phyloP scores from a whole-genome alignment of 64 coral and sea anemone genomes.

The Stichodactyla mertensii region DNA sequence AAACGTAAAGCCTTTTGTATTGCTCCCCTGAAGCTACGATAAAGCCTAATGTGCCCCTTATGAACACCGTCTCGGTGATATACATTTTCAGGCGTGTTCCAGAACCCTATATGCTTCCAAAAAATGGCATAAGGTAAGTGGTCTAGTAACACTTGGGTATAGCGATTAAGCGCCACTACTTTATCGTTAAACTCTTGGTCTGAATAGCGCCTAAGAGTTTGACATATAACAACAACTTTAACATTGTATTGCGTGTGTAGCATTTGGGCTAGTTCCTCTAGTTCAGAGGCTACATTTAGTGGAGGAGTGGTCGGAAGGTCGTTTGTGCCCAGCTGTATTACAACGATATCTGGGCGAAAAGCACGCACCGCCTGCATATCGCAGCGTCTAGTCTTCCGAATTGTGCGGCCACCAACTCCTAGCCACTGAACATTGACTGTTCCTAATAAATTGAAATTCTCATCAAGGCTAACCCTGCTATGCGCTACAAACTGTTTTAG shows the following conservation, averaged over 20 bases:
- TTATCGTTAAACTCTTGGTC: not conserved
- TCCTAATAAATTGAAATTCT: too few species aligned
- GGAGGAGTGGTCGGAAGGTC: too few species aligned
- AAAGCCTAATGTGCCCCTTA: not conserved
- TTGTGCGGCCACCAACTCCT: too few species aligned
- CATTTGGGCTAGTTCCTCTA: too few species aligned
- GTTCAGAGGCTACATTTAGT: too few species aligned
- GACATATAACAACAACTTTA: not conserved
- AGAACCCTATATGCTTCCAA: not conserved
- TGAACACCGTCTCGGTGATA: not conserved
- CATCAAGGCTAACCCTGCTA: too few species aligned
- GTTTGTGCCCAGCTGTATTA: too few species aligned
- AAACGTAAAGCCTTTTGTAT: not conserved
- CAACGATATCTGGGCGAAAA: too few species aligned
- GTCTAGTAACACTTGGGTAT: not conserved
- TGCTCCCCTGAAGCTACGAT: not conserved
- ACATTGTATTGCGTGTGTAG: not conserved
- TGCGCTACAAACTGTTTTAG: too few species aligned
- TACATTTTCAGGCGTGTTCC: not conserved
- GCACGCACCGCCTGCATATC: too few species aligned
- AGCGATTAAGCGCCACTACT: not conserved
- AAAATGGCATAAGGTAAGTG: not conserved
- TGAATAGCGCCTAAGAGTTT: not conserved
- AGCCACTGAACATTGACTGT: too few species aligned
- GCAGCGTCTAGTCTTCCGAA: too few species aligned